Evolutionary conservation across 2,797 vertebrate genomes (phyloP).

Genomic region (Hybognathus amarus): DNA sequence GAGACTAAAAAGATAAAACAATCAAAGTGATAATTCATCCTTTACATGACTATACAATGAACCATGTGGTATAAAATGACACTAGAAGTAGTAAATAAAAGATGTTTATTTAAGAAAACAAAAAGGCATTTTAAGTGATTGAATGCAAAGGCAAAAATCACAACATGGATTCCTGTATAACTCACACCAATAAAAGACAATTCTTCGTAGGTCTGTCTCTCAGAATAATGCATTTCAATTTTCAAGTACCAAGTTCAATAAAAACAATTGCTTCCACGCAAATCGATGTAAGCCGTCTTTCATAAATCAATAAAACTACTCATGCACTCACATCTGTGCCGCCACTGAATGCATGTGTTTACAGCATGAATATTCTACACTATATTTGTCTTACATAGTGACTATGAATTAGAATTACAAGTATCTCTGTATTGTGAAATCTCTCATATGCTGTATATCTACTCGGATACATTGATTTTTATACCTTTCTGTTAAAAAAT

Average conservation of each 20-base stretch:
- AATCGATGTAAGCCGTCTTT: constrained; percentile 28
- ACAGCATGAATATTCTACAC: constrained; percentile 45
- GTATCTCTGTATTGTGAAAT: constrained; percentile 40
- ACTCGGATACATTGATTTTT: constrained; percentile 40
- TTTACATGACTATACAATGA: neutral
- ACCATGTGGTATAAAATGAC: constrained; percentile 68
- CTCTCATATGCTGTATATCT: constrained; percentile 40
- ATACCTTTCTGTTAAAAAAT: constrained; percentile 53
- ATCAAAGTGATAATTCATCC: neutral
- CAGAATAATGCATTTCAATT: constrained; percentile 54
- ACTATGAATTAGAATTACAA: constrained; percentile 28
- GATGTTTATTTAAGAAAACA: constrained; percentile 41
- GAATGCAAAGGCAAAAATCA: constrained; percentile 64
- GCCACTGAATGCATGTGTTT: constrained; percentile 44
- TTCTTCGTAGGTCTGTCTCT: constrained; percentile 55
- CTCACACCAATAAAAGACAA: constrained; percentile 49
- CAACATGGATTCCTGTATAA: constrained; percentile 59
- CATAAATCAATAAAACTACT: constrained; percentile 42
- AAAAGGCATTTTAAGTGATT: constrained; percentile 40
- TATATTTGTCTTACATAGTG: constrained; percentile 43
- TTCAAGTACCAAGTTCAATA: constrained; percentile 68
- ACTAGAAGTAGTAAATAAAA: constrained; percentile 54
- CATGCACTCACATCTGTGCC: constrained; percentile 34
- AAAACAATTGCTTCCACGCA: constrained; percentile 39
- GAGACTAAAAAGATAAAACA: constrained; percentile 9